Conservation (phyloP, 1,140 invertebrate genomes). For the Venturia canescens region DNA sequence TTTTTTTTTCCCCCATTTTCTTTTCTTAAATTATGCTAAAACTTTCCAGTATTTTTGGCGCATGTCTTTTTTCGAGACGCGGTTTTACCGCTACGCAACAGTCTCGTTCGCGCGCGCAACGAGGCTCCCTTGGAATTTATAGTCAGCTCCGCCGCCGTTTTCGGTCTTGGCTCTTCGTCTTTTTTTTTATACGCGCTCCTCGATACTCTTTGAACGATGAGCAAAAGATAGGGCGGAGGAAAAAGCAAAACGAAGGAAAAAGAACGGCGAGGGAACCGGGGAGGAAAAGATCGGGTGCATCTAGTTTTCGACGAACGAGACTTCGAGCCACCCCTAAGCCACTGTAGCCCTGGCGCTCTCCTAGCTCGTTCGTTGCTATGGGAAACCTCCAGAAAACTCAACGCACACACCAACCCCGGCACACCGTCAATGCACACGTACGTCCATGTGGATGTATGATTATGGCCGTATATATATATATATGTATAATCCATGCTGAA, state of each 20-base stretch:
- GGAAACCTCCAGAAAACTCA: conserved; percentile 77
- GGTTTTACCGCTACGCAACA: too few species aligned
- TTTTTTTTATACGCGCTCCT: too few species aligned
- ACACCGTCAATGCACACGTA: conserved; percentile 43
- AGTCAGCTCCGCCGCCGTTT: too few species aligned
- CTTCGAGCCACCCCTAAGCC: conserved; percentile 75
- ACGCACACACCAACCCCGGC: conserved; percentile 62
- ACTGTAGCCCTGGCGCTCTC: conserved; percentile 64
- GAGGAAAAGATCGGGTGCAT: conserved; percentile 46
- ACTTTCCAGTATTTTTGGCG: not conserved
- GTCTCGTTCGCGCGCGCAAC: too few species aligned
- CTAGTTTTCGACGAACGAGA: conserved; percentile 70
- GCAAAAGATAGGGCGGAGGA: too few species aligned
- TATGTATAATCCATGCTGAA: conserved; percentile 39
- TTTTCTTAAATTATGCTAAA: not conserved
- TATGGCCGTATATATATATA: conserved; percentile 27
- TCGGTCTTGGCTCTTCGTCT: too few species aligned
- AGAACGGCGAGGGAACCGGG: not conserved
- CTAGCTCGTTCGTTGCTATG: conserved; percentile 70
- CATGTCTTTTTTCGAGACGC: not conserved
- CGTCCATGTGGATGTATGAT: conserved; percentile 18
- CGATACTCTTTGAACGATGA: too few species aligned
- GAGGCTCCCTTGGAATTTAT: too few species aligned
- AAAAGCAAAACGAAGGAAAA: too few species aligned
- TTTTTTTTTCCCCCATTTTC: not conserved